Conservation (phyloP, 2,797 vertebrate genomes). For the Sebastes goodei region DNA sequence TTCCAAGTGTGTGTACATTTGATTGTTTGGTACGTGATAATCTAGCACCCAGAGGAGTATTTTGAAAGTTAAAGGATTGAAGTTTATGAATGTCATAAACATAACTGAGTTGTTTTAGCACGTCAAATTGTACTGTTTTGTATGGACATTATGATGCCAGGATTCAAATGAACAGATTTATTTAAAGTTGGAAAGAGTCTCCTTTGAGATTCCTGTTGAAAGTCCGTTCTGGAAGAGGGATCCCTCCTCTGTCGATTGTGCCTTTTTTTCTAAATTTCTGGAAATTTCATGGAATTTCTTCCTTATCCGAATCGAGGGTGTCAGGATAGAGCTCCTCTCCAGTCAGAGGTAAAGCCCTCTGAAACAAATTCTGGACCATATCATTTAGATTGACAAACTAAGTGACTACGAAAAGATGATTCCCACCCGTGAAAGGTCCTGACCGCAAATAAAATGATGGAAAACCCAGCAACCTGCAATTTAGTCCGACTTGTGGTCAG, state of each 20-base stretch:
- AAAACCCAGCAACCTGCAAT: constrained; percentile 17
- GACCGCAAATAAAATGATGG: neutral
- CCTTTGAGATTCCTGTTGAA: neutral
- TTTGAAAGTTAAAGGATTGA: neutral
- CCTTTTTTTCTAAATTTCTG: neutral
- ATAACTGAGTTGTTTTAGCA: neutral
- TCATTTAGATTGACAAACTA: constrained; percentile 3
- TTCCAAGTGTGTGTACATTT: neutral
- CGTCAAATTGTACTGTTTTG: neutral
- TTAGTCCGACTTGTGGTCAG: constrained; percentile 28
- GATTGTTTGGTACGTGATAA: neutral
- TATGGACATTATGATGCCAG: neutral
- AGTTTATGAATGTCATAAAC: neutral
- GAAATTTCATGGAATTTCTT: neutral
- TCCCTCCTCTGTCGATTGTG: neutral
- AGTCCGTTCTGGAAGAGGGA: neutral
- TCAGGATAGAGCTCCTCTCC: neutral
- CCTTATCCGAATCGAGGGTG: neutral
- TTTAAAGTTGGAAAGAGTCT: neutral
- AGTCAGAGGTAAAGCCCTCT: neutral
- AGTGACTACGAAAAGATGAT: neutral
- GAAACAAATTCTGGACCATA: neutral
- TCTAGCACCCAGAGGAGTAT: neutral
- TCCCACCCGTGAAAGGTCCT: neutral
- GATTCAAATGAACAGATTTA: neutral